phyloP scores from a whole-genome alignment of 2,797 vertebrate species.

The Poecile montanus region DNA sequence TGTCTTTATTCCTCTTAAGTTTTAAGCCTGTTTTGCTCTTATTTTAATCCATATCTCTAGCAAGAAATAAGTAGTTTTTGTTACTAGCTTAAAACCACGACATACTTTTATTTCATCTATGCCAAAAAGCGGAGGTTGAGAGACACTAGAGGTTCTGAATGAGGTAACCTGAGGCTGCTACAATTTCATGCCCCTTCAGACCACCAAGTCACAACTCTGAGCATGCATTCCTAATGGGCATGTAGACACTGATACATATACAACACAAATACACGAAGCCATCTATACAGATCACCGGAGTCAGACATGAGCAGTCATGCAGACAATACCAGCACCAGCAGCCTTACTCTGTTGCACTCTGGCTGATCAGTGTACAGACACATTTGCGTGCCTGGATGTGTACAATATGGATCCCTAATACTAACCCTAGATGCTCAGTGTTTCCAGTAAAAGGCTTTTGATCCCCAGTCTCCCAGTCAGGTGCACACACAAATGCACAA shows the following conservation, averaged over 20 bases:
- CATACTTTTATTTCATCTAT: neutral
- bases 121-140: neutral
- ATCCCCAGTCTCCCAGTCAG: neutral
- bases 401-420: neutral
- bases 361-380: neutral
- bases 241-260: accelerated
- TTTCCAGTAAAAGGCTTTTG: neutral
- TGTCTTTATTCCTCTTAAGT: too few species aligned
- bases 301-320: neutral
- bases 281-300: neutral
- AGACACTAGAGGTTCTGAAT: neutral
- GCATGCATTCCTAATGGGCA: neutral
- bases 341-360: neutral
- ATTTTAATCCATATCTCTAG: too few species aligned
- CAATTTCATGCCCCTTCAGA: neutral
- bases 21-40: too few species aligned
- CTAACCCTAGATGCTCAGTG: neutral
- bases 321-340: neutral
- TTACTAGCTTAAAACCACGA: too few species aligned
- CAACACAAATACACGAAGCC: accelerated
- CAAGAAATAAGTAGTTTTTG: too few species aligned
- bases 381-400: neutral
- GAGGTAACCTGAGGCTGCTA: neutral
- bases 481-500: accelerated
- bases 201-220: neutral